Evolutionary conservation across 2,888 invertebrate species (phyloP).

Genomic region (Troides aeacus): DNA sequence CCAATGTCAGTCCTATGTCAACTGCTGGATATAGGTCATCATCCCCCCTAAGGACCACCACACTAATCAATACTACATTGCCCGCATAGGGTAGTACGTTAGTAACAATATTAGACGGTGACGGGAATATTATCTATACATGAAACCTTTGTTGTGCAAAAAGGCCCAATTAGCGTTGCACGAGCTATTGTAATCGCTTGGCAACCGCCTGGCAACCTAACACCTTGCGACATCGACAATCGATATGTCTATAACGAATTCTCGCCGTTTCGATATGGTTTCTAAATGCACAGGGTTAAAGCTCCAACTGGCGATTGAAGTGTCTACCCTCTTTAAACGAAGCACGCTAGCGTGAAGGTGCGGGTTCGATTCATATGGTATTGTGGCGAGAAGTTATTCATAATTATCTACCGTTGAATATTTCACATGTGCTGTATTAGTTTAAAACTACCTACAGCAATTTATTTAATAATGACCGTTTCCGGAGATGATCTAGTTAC

Average conservation of each 20-base stretch:
- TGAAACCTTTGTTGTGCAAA: constrained; percentile 16
- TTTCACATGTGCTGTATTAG: no score
- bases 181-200: constrained; percentile 6
- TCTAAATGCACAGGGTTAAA: constrained; percentile 19
- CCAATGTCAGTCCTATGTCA: no score
- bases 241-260: constrained; percentile 34
- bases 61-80: no score
- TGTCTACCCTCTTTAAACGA: constrained; percentile 25
- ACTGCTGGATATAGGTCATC: no score
- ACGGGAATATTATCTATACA: not conserved
- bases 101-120: no score
- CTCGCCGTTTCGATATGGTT: constrained; percentile 20
- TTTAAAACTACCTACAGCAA: no score
- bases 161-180: constrained; percentile 14
- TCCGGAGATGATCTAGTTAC: no score
- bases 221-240: constrained; percentile 34
- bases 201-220: constrained; percentile 36
- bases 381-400: constrained; percentile 13
- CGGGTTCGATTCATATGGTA: constrained; percentile 15
- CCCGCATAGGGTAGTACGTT: no score
- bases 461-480: no score
- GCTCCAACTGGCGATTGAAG: constrained; percentile 12
- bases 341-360: constrained; percentile 27
- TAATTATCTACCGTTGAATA: not conserved
- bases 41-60: no score